Evolutionary conservation across 2,888 invertebrate species (phyloP).

Genomic region (Venustoraphidia nigricollis): DNA sequence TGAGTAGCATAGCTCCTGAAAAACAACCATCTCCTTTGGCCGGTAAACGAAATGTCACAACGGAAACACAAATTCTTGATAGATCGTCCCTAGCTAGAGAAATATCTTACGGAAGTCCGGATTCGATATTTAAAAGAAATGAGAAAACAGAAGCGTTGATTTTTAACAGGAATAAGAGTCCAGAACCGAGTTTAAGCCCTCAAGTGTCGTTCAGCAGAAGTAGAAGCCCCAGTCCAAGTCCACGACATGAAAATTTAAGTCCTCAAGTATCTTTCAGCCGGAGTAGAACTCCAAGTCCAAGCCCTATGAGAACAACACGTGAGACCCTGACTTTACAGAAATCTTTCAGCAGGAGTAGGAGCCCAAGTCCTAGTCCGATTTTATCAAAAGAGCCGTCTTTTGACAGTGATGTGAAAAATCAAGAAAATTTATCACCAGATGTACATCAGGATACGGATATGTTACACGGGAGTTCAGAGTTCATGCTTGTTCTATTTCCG

Average conservation of each 20-base stretch:
- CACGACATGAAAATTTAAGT: neutral
- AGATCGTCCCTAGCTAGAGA: conserved; percentile 32
- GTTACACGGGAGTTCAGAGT: conserved; percentile 56
- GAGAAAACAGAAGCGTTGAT: conserved; percentile 7
- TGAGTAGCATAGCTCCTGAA: conserved; percentile 22
- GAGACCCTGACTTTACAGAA: conserved; percentile 2
- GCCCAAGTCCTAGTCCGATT: conserved; percentile 11
- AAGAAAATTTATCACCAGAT: neutral
- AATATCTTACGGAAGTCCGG: conserved; percentile 35
- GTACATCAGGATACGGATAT: conserved; percentile 26
- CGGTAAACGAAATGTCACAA: conserved; percentile 16
- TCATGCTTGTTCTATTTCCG: conserved; percentile 63
- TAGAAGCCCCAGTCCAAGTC: conserved; percentile 8
- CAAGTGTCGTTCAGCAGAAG: conserved; percentile 1
- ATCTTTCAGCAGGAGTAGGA: conserved; percentile 6
- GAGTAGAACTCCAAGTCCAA: conserved; percentile 15
- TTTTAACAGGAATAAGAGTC: conserved; percentile 1
- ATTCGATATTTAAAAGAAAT: conserved; percentile 20
- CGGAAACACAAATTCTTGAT: conserved; percentile 28
- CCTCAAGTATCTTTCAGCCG: neutral
- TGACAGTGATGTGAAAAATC: conserved; percentile 5
- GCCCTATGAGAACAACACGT: conserved; percentile 4
- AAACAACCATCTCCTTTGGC: conserved; percentile 22
- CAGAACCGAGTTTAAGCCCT: conserved; percentile 2
- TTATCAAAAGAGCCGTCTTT: conserved; percentile 8